phyloP scores from a whole-genome alignment of 2,113 vertebrate genomes.

The Vidua chalybeata region DNA sequence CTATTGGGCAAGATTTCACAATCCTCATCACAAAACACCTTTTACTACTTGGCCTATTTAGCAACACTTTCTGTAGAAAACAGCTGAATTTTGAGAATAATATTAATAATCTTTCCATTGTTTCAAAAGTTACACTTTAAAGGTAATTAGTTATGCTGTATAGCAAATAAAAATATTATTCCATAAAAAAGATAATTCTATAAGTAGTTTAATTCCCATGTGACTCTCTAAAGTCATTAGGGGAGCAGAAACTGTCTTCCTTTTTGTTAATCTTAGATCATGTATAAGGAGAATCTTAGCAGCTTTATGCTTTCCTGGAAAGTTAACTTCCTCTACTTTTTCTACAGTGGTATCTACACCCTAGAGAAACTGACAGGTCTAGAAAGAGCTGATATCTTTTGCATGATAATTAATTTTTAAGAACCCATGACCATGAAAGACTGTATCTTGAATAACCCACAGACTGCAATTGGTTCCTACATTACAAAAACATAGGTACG shows the following conservation, averaged over 20 bases:
- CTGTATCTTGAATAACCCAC: background rate
- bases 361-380: background rate
- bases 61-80: background rate
- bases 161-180: background rate
- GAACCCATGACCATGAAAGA: background rate
- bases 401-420: background rate
- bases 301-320: background rate
- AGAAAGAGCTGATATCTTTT: background rate
- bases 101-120: background rate
- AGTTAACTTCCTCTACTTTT: background rate
- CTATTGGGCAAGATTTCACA: background rate
- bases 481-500: accelerated
- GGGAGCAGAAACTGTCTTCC: background rate
- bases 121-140: background rate
- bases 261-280: background rate
- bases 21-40: background rate
- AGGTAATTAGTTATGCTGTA: background rate
- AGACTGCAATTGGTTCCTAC: background rate
- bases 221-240: background rate
- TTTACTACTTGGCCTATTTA: background rate
- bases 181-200: background rate
- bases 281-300: background rate
- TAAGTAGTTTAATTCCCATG: background rate
- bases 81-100: background rate
- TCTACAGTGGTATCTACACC: background rate